Percentiles rank a stretch among this genome's conserved stretches.
Evolutionary conservation across 2,113 vertebrate species (phyloP).

Genomic region (Microtus oregoni): DNA sequence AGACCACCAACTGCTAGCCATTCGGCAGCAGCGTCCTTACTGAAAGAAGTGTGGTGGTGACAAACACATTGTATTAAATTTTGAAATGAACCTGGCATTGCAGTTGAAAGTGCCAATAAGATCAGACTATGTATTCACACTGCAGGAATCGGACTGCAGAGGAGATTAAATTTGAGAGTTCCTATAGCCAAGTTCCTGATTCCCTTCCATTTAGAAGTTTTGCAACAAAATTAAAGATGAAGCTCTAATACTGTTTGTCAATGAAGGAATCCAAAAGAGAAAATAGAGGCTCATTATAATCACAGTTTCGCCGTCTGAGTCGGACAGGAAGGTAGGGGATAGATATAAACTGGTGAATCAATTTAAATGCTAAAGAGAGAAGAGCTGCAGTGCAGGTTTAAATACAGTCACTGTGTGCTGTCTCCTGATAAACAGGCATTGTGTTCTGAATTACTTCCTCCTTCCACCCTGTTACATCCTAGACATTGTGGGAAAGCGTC

Average conservation of each 20-base stretch:
- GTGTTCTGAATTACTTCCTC: constrained; percentile 46
- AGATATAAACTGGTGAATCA: constrained; percentile 53
- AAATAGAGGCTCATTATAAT: constrained; percentile 52
- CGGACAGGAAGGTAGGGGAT: not conserved
- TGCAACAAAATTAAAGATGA: constrained; percentile 69
- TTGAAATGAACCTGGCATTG: constrained; percentile 60
- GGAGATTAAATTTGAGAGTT: constrained; percentile 59
- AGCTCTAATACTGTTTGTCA: not conserved
- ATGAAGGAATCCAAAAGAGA: constrained; percentile 64
- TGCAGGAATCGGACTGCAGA: constrained; percentile 40
- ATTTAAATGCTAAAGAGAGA: constrained; percentile 60
- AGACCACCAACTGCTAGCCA: constrained; percentile 62
- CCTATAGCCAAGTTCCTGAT: constrained; percentile 39
- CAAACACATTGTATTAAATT: constrained; percentile 16
- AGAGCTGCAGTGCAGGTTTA: constrained; percentile 19
- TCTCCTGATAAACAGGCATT: constrained; percentile 57
- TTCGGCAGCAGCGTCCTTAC: constrained; percentile 34
- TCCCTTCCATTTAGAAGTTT: constrained; percentile 63
- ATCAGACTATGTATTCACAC: constrained; percentile 54
- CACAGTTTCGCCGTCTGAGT: constrained; percentile 6
- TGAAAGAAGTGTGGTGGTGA: not conserved
- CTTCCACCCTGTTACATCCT: constrained; percentile 32
- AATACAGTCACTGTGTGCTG: constrained; percentile 19
- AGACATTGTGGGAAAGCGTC: not conserved
- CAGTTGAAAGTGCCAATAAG: constrained; percentile 45